A percentile compares a stretch with the other conserved stretches of the same genome.
Evolutionary conservation across 2,888 invertebrate species (phyloP).

Genomic region (Drosophila atripex): DNA sequence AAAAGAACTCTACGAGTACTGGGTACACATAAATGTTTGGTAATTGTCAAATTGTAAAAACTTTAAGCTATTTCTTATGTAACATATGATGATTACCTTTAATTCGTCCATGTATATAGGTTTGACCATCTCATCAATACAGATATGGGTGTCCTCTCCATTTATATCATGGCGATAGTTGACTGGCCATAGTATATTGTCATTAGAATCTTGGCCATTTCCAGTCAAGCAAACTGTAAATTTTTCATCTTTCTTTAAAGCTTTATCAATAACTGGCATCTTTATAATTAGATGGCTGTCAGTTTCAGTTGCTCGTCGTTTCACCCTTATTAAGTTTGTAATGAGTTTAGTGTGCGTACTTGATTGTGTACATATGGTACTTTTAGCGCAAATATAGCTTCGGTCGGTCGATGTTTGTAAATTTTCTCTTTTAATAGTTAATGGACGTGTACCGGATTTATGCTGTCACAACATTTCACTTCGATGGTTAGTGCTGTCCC

Average conservation of each 20-base stretch:
- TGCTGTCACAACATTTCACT: conserved; percentile 81
- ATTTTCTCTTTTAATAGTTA: conserved; percentile 4
- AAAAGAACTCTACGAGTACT: no score
- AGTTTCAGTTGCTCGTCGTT: background rate
- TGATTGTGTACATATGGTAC: background rate
- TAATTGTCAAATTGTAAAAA: no score
- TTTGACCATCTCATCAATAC: conserved; percentile 44
- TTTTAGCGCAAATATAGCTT: conserved; percentile 4
- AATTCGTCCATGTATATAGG: conserved; percentile 72
- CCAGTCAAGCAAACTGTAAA: conserved; percentile 8
- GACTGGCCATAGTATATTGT: conserved; percentile 28
- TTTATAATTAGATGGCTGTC: background rate
- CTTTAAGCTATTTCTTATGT: conserved; percentile 3
- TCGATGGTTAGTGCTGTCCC: conserved; percentile 59
- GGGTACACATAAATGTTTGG: background rate
- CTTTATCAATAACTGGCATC: background rate
- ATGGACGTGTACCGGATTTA: conserved; percentile 19
- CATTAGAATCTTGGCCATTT: conserved; percentile 9
- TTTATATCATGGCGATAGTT: conserved; percentile 1
- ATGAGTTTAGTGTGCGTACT: conserved; percentile 8
- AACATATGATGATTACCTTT: conserved; percentile 71
- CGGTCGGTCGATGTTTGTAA: conserved; percentile 17
- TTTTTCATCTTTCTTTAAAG: background rate
- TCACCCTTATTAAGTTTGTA: background rate
- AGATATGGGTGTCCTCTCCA: conserved; percentile 42